phyloP scores from a whole-genome alignment of 2,888 invertebrate species.

The Trichopria drosophilae region DNA sequence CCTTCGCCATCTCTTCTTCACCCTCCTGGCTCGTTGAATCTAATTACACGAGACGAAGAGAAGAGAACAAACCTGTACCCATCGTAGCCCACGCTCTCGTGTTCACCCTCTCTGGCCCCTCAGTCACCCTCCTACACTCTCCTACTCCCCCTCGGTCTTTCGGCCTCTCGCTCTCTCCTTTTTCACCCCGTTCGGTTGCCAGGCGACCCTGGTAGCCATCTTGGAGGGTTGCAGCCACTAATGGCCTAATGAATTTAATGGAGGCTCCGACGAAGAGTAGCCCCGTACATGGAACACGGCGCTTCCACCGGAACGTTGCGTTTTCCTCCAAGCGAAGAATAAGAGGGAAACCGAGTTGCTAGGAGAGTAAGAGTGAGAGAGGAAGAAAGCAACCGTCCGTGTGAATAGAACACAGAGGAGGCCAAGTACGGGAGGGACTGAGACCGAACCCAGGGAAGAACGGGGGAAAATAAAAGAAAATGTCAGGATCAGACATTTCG shows the following conservation, averaged over 20 bases:
- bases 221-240: constrained; percentile 60
- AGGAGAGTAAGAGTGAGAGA: constrained; percentile 22
- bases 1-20: no score
- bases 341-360: constrained; percentile 25
- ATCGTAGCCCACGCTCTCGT: no score
- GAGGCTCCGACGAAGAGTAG: constrained; percentile 54
- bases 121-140: constrained; percentile 12
- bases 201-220: constrained; percentile 58
- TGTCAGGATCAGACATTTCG: no score
- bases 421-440: constrained; percentile 21
- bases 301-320: constrained; percentile 22
- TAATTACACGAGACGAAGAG: constrained; percentile 52
- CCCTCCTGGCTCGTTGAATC: constrained; percentile 58
- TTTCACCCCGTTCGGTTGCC: constrained; percentile 50
- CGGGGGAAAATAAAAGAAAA: no score
- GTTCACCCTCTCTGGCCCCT: no score
- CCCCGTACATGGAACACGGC: constrained; percentile 28
- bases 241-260: constrained; percentile 60
- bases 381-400: no score
- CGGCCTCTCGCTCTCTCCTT: constrained; percentile 28
- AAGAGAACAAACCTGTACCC: no score
- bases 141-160: constrained; percentile 33
- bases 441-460: no score
- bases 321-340: constrained; percentile 10
- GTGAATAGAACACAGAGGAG: no score